Evolutionary conservation across 2,888 invertebrate species (phyloP).

Genomic region (Bellardia bayeri): DNA sequence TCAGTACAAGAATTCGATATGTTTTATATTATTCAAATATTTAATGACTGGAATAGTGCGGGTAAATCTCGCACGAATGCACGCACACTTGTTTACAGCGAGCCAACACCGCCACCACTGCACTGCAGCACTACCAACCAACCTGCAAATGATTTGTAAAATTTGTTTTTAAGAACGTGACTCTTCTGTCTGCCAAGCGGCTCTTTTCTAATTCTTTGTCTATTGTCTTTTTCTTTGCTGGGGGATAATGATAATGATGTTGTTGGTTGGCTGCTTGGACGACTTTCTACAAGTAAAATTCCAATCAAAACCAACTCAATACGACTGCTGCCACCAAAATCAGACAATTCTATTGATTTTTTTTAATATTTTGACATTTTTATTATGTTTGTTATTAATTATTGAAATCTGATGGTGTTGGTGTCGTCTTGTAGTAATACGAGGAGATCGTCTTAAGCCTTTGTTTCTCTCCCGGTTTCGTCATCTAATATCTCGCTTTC

Average conservation of each 20-base stretch:
- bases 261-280: constrained; percentile 19
- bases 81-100: constrained; percentile 1
- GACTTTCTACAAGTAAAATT: constrained; percentile 28
- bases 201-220: constrained; percentile 31
- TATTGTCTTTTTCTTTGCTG: constrained; percentile 32
- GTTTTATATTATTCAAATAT: constrained; percentile 32
- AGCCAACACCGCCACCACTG: constrained; percentile 27
- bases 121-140: constrained; percentile 3
- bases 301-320: constrained; percentile 2
- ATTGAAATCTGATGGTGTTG: constrained; percentile 73
- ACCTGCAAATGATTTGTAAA: constrained; percentile 56
- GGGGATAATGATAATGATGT: constrained; percentile 32
- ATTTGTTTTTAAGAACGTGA: constrained; percentile 60
- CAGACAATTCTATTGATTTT: constrained; percentile 62
- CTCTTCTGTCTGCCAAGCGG: constrained; percentile 29
- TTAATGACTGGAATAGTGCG: constrained; percentile 39
- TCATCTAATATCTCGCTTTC: constrained; percentile 36
- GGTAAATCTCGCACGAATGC: constrained; percentile 17
- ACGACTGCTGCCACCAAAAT: constrained; percentile 50
- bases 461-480: constrained; percentile 63
- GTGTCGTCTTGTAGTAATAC: constrained; percentile 40
- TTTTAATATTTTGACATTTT: constrained; percentile 77
- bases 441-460: constrained; percentile 10
- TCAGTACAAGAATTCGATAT: constrained; percentile 10
- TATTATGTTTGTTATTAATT: constrained; percentile 77